Base-by-base conservation (phyloP, 1,140 invertebrate species). In the Bombus consobrinus region DNA sequence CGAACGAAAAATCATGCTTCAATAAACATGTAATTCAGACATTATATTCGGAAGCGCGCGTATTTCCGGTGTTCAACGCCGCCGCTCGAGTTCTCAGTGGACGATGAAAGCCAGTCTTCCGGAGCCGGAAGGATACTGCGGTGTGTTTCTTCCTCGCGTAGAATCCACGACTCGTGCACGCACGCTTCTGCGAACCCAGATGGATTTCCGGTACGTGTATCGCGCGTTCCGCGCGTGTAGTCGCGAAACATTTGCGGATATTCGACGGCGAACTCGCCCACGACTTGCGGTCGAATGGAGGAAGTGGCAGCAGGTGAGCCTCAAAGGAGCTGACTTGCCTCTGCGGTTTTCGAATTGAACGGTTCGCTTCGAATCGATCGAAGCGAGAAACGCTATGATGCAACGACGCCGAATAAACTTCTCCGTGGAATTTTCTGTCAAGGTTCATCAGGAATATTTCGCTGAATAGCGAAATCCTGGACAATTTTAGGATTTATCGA, bases 41-140 rank as follows among this genome's bases (percentile, higher is more conserved):
- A 37, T 41, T 37, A 28, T 41, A 8, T n/a, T 37, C 41, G 72
- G 72, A 53, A 53, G 8, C 32, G 41, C 22, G 10, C 10, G n/a
- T 18, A n/a, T 28, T 74, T 74, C n/a, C 41, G 41, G 18, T 34
- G n/a, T 47, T 41, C 43, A 34, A 53, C 43, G 6, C 25, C 57
- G 10, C 13, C 68, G 13, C 57, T 28, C 43, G 41, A 22, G 41
- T 47, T 59, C 68, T 73, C 41, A 5, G 28, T 39, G 57, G 15
- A 41, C 73, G 75, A 57, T 59, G 74, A 76, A 43, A 76, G 71
- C 53, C 82, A 32, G 74, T n/a, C 68, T 66, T 28, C 57, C 43
- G 76, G 41, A 71, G 47, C 88, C 88, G 86, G 89, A 90, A 90
- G 89, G 88, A 90, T 88, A 90, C 86, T 90, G 89, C 73, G 89